These are phyloP conservation scores for Tachina fera DNA, from an alignment of 2,888 invertebrate genomes.

Conservation along the genomic window DNA sequence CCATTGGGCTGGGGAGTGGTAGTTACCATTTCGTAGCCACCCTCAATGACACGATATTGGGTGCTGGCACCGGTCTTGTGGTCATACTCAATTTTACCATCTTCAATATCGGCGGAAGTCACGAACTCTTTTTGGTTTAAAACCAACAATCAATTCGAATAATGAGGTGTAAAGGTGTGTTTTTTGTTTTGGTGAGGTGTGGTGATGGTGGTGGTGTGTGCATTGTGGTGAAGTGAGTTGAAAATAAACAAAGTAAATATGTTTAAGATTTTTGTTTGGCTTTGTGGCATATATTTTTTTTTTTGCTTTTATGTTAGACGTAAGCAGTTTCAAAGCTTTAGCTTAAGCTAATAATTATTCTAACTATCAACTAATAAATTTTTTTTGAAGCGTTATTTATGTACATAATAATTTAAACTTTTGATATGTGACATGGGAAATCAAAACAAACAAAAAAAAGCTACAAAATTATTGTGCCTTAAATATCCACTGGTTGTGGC, in stretches of 20 bases:
- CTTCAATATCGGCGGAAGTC: constrained; percentile 82
- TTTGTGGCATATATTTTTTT: constrained; percentile 17
- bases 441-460: constrained; percentile 8
- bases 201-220: constrained; percentile 52
- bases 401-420: constrained; percentile 8
- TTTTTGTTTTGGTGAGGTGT: constrained; percentile 27
- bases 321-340: constrained; percentile 35
- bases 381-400: background rate
- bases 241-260: constrained; percentile 57
- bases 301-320: constrained; percentile 27
- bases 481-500: constrained; percentile 69
- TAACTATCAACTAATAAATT: background rate
- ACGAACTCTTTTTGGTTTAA: constrained; percentile 75
- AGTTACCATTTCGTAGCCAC: constrained; percentile 80
- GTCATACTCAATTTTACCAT: constrained; percentile 81
- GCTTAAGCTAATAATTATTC: constrained; percentile 35
- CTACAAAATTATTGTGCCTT: constrained; percentile 20
- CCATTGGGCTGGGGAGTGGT: constrained; percentile 81
- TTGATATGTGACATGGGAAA: background rate
- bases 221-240: constrained; percentile 58
- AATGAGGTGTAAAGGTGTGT: constrained; percentile 6
- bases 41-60: constrained; percentile 80
- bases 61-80: constrained; percentile 79
- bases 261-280: constrained; percentile 11
- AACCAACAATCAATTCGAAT: too few relatives aligned